phyloP scores from a whole-genome alignment of 2,888 invertebrate genomes.

The Rhamphomyia laevipes region DNA sequence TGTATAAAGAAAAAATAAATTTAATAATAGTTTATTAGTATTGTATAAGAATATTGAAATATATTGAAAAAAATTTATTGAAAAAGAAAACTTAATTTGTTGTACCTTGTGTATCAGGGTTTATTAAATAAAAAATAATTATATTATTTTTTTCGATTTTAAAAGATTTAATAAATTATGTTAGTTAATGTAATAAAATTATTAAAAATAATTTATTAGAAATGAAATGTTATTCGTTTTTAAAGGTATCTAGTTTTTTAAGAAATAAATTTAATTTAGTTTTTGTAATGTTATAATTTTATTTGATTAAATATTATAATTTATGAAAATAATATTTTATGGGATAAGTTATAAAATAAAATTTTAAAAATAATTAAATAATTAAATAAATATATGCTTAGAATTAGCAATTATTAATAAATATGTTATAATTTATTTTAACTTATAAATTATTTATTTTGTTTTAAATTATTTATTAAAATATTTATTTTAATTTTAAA shows the following conservation, averaged over 20 bases:
- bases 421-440: constrained; percentile 40
- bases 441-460: constrained; percentile 37
- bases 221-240: constrained; percentile 55
- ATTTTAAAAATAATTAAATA: constrained; percentile 39
- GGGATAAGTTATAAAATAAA: constrained; percentile 50
- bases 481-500: constrained; percentile 34
- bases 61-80: constrained; percentile 37
- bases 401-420: constrained; percentile 45
- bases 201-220: constrained; percentile 49
- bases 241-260: constrained; percentile 56
- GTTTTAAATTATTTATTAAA: constrained; percentile 37
- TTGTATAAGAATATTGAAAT: constrained; percentile 45
- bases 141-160: constrained; percentile 46
- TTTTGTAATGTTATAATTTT: constrained; percentile 14
- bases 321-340: constrained; percentile 40
- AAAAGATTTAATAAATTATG: constrained; percentile 48
- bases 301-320: constrained; percentile 29
- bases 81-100: constrained; percentile 46
- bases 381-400: constrained; percentile 44
- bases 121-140: constrained; percentile 42
- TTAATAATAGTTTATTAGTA: constrained; percentile 46
- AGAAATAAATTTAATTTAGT: constrained; percentile 46
- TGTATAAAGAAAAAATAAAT: constrained; percentile 41
- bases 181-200: constrained; percentile 47
- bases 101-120: constrained; percentile 66